Base-by-base conservation (phyloP, 2,888 invertebrate genomes). In the Andrena trimmerana region DNA sequence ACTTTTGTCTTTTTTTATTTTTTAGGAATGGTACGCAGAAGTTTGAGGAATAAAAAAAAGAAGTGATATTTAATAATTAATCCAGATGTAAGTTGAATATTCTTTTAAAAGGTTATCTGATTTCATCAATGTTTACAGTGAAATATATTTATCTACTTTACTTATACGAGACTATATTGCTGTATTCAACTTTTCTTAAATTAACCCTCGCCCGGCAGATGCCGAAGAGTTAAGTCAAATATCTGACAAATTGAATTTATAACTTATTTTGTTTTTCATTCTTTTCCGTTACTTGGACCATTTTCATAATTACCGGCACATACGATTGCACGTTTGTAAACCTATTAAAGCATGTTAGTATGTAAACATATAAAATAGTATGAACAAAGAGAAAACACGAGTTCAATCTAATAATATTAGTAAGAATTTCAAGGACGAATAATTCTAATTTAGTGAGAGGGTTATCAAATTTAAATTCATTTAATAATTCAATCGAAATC, bases 21-120 rank as follows among this genome's bases (percentile, higher is more conserved):
- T 24, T 48, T 10, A 86, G 87, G 31, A 5, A 10, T 13, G 2
- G 33, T 67, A 8, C 78, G 85, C 27, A 78, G 78, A 84, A 86
- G 81, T 77, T 66, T 27, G 68, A 73, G 87, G 16, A 65, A 66
- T 50, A 78, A 66, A 48, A 74, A 68, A 6, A 54, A 80, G 4
- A 78, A 72, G 8, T 42, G 16, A 77, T 13, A 5, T 72, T 27
- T 2, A 36, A 31, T 65, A n/a, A 31, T 4, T 60, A 27, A 52
- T 52, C 5, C 16, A 50, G 27, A 63, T n/a, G 50, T 20, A 54
- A 48, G 20, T 65, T 70, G 24, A 24, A 54, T 54, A n/a, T 48
- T 60, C 13, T 60, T 13, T 60, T 8, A 60, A 31, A 48, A 29
- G 16, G 7, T 48, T 13, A 20, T 27, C 20, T 24, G 33, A 1